Evolutionary conservation across 1,140 invertebrate genomes (phyloP), one percentile per base, ranked within the genome.

Genomic region (Aporrectodea caliginosa): DNA sequence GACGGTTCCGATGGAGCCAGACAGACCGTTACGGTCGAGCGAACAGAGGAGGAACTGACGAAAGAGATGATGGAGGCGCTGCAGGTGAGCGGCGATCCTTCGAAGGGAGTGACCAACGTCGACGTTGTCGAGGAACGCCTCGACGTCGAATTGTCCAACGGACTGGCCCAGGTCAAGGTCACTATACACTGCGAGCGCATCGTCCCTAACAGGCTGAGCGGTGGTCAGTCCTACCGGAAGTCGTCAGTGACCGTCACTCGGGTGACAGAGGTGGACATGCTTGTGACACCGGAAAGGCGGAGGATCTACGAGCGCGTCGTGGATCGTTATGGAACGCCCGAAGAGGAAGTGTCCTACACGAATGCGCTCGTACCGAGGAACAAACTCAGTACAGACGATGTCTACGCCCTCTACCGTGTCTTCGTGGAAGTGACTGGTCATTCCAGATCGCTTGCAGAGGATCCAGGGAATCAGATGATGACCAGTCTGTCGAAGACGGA

Each of bases 51-150:
- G 43, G 43, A 58, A 6, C 43, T 58, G 6, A 58, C 43, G 22
- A 58, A 6, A 6, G 43, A 58, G 6, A 58, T 58, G 43, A 58
- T 6, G 22, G 43, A 58, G 6, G 43, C 43, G 6, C 43, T 58
- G 43, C 43, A 58, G 43, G 43, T 58, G 22, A 22, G 43, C 43
- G 43, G 22, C 6, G 43, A 58, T 58, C 43, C 6, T 6, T 58
- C 43, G 43, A 58, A 58, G 6, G 78, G 79, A 27, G 85, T 84
- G n/a, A 81, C 82, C 35, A 85, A 87, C 80, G 87, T 87, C 80
- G 87, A 88, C 80, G 83, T 85, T 6, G 85, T 88, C 70, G 83
- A 83, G 43, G 87, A 88, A 77, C 85, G 86, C 69, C 84, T 88
- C 14, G 86, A 87, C 74, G 80, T 88, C 12, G 81, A 82, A 22